These are phyloP conservation scores for Formicarius rufipectus DNA, from an alignment of 2,113 vertebrate genomes.

Conservation along the genomic window DNA sequence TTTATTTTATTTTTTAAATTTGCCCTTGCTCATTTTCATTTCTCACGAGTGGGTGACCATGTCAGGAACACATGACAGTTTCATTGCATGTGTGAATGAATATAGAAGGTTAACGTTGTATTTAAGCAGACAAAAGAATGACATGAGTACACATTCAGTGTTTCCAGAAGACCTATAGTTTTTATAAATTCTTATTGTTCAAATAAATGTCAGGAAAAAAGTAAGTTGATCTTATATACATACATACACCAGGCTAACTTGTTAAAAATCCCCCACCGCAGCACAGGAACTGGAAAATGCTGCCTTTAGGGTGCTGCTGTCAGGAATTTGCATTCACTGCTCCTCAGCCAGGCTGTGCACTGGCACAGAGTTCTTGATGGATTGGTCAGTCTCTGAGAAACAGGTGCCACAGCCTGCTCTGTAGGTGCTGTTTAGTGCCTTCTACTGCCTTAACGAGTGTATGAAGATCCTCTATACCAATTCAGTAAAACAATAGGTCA, in stretches of 20 bases:
- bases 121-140: background rate
- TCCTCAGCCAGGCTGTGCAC: background rate
- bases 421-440: background rate
- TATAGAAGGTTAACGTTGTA: background rate
- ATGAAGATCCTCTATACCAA: background rate
- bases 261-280: background rate
- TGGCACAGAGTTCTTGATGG: background rate
- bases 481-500: background rate
- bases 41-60: background rate
- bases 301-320: background rate
- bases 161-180: background rate
- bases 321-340: background rate
- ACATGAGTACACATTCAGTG: background rate
- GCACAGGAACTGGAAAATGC: background rate
- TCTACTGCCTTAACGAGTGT: background rate
- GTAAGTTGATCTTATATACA: background rate
- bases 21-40: background rate
- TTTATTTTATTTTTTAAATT: background rate
- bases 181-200: background rate
- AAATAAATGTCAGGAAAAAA: background rate
- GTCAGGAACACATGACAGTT: background rate
- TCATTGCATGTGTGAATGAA: background rate
- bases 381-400: background rate
- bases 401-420: background rate
- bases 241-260: background rate